Conservation (phyloP, 1,140 invertebrate species). For the Ooceraea biroi region DNA sequence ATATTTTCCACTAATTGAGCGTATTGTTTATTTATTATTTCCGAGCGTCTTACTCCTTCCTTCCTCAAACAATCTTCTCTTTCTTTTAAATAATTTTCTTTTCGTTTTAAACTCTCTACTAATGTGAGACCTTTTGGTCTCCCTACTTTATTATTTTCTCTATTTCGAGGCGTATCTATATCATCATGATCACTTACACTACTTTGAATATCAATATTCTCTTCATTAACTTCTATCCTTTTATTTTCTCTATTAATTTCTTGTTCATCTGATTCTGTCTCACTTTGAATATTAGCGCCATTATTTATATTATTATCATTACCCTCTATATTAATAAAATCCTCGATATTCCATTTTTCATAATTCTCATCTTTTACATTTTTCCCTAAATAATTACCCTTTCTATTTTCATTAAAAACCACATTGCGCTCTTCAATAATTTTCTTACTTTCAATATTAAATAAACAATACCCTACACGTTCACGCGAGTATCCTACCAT, state of each 20-base stretch:
- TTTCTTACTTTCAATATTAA: neutral
- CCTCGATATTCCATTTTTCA: no score
- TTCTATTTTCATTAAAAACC: neutral
- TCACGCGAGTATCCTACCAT: slow-evolving; percentile 38
- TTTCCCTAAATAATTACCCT: neutral
- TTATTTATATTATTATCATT: no score
- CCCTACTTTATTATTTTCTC: no score
- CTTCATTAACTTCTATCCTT: neutral
- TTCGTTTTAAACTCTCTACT: neutral
- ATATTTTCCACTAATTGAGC: neutral
- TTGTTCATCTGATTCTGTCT: neutral
- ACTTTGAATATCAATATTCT: neutral
- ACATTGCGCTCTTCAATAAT: slow-evolving; percentile 18
- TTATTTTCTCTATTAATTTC: neutral
- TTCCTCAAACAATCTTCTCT: neutral
- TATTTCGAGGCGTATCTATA: neutral
- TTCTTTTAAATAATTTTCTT: neutral
- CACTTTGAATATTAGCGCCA: neutral
- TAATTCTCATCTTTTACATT: no score
- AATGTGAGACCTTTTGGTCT: neutral
- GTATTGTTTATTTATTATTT: neutral
- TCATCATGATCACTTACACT: neutral
- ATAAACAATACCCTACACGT: neutral
- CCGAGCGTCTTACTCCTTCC: neutral
- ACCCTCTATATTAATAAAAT: no score